Evolutionary conservation across 1,140 invertebrate genomes (phyloP).

Genomic region (Bacillus rossius): DNA sequence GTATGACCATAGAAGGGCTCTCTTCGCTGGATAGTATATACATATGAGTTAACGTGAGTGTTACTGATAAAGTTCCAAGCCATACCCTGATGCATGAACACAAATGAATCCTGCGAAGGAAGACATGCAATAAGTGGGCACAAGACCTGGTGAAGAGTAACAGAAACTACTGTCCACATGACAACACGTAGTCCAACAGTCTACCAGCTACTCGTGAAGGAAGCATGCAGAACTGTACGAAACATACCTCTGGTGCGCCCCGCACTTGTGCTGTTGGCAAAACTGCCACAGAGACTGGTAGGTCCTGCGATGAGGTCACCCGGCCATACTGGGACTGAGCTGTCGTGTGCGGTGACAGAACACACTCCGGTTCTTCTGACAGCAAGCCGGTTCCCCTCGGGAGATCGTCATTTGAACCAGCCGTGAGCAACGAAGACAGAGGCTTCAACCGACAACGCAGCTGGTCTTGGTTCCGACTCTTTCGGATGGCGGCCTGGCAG

Average conservation of each 20-base stretch:
- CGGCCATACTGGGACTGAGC: conserved; percentile 21
- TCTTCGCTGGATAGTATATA: too few relatives aligned
- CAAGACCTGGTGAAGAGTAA: too few relatives aligned
- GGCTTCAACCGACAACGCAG: conserved; percentile 78
- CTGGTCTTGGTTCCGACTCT: conserved; percentile 82
- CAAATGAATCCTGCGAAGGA: too few relatives aligned
- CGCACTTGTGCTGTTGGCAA: conserved; percentile 40
- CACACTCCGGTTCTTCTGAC: not conserved
- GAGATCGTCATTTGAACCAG: not conserved
- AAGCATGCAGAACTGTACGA: not conserved
- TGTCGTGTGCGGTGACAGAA: not conserved
- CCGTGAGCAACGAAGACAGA: conserved; percentile 65
- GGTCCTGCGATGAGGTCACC: conserved; percentile 40
- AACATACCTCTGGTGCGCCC: conserved; percentile 39
- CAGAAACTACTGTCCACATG: too few relatives aligned
- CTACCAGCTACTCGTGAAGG: too few relatives aligned
- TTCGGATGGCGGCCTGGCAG: conserved; percentile 91
- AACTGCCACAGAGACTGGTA: conserved; percentile 51
- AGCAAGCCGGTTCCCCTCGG: not conserved
- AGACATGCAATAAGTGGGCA: too few relatives aligned
- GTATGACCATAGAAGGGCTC: too few relatives aligned
- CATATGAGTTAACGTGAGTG: too few relatives aligned
- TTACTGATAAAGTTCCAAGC: too few relatives aligned
- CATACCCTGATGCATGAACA: too few relatives aligned
- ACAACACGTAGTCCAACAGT: too few relatives aligned